phyloP scores from a whole-genome alignment of 2,888 invertebrate genomes.

The Ophion ellenae region DNA sequence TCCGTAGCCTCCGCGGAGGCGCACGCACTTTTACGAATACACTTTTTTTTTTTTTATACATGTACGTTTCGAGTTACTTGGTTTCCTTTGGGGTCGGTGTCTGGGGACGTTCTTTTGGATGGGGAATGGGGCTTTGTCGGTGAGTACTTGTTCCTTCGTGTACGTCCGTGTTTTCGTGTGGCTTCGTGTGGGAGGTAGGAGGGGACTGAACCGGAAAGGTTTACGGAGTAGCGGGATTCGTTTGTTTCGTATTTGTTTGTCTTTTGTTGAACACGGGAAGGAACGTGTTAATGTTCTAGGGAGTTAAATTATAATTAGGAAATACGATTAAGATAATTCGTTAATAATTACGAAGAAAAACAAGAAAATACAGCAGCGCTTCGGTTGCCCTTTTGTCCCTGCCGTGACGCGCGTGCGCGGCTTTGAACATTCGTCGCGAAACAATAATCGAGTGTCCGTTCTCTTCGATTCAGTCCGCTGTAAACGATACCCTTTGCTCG shows the following conservation, averaged over 20 bases:
- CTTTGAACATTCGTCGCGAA: slow-evolving; percentile 43
- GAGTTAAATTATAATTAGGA: slow-evolving; percentile 81
- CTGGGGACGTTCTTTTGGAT: slow-evolving; percentile 38
- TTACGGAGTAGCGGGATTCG: slow-evolving; percentile 13
- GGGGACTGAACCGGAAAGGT: slow-evolving; percentile 11
- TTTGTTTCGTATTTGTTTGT: slow-evolving; percentile 32
- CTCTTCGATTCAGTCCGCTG: slow-evolving; percentile 20
- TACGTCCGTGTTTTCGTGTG: slow-evolving; percentile 3
- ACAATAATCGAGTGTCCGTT: slow-evolving; percentile 38
- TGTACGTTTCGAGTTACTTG: slow-evolving; percentile 72
- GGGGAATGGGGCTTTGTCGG: slow-evolving; percentile 29
- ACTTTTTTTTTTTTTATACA: slow-evolving; percentile 71
- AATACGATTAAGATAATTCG: slow-evolving; percentile 80
- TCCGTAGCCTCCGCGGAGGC: slow-evolving; percentile 66
- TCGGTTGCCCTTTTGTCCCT: slow-evolving; percentile 69
- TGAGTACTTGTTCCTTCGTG: slow-evolving; percentile 1
- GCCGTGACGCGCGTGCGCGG: slow-evolving; percentile 66
- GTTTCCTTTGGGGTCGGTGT: slow-evolving; percentile 65
- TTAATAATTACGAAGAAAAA: slow-evolving; percentile 81
- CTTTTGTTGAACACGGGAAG: slow-evolving; percentile 56
- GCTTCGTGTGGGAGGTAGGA: background rate
- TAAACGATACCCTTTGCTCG: slow-evolving; percentile 3
- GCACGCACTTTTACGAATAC: slow-evolving; percentile 71
- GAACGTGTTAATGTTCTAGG: slow-evolving; percentile 74
- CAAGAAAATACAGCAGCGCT: slow-evolving; percentile 79